A percentile compares a stretch with the other conserved stretches of the same genome.
Conservation (phyloP, 2,797 vertebrate genomes). For the Rhabdophis nuchalis region DNA sequence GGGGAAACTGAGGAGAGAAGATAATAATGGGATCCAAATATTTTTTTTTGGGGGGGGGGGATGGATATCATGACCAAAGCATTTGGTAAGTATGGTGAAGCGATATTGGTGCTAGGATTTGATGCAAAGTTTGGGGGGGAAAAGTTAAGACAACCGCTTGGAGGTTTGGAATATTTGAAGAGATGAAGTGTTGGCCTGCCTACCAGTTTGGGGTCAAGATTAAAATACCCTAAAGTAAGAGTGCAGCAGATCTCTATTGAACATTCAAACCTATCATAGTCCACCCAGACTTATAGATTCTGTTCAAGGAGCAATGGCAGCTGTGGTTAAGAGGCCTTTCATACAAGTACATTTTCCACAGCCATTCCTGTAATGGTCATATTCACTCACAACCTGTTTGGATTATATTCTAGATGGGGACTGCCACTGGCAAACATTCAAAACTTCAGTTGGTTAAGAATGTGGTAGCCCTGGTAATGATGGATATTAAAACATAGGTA, state of each 20-base stretch:
- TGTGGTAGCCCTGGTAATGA: not conserved
- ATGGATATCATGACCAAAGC: not conserved
- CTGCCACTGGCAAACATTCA: not conserved
- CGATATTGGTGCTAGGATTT: not conserved
- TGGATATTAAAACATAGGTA: not conserved
- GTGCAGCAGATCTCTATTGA: not conserved
- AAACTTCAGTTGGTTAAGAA: not conserved
- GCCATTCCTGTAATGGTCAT: too few species aligned
- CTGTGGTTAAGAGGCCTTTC: too few species aligned
- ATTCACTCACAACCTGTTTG: not conserved
- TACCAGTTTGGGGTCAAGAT: not conserved
- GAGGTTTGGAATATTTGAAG: not conserved
- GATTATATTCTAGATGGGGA: not conserved
- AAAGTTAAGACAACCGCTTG: not conserved
- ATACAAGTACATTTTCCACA: too few species aligned
- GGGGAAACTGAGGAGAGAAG: not conserved
- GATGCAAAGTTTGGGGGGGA: not conserved
- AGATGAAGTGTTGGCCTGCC: not conserved
- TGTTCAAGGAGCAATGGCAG: too few species aligned
- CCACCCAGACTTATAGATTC: not conserved
- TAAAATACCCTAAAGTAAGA: not conserved
- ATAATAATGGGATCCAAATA: accelerated
- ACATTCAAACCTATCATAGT: not conserved
- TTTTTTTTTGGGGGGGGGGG: not conserved
- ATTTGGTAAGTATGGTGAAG: not conserved